Conservation (phyloP, 1,140 invertebrate genomes). For the Coptotermes formosanus region DNA sequence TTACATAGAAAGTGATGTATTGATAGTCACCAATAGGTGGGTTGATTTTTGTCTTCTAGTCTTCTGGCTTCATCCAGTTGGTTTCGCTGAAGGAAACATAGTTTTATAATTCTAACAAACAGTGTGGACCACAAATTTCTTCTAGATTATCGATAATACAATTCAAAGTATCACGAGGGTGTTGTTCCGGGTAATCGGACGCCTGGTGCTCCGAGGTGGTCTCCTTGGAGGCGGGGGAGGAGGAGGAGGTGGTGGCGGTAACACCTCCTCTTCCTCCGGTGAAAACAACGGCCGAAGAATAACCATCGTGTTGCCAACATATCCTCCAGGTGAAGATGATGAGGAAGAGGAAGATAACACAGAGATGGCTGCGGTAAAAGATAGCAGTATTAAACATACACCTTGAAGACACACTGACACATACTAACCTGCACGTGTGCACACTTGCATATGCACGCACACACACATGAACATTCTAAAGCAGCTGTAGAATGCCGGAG, state of each 20-base stretch:
- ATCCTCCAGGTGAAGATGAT: slow-evolving; percentile 51
- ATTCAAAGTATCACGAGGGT: slow-evolving; percentile 68
- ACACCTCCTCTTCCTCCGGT: slow-evolving; percentile 45
- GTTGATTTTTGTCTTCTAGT: no score
- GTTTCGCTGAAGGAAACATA: not conserved
- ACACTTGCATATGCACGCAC: not conserved
- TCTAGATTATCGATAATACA: slow-evolving; percentile 76
- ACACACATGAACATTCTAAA: not conserved
- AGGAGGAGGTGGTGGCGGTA: slow-evolving; percentile 48
- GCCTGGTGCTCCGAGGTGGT: slow-evolving; percentile 44
- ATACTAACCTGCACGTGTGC: no score
- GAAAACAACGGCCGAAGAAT: slow-evolving; percentile 49
- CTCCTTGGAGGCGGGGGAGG: slow-evolving; percentile 54
- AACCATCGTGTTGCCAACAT: slow-evolving; percentile 55
- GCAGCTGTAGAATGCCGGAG: no score
- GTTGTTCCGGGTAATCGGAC: slow-evolving; percentile 65
- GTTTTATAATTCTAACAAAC: not conserved
- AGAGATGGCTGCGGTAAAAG: slow-evolving; percentile 31
- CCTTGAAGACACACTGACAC: not conserved
- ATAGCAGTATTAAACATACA: slow-evolving; percentile 33
- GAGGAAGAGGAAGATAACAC: slow-evolving; percentile 51
- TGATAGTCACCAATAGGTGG: no score
- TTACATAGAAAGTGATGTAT: no score
- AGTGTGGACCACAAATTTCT: slow-evolving; percentile 43
- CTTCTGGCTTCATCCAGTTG: not conserved